Base-by-base conservation (phyloP, 2,113 vertebrate species). In the Nycticebus coucang region DNA sequence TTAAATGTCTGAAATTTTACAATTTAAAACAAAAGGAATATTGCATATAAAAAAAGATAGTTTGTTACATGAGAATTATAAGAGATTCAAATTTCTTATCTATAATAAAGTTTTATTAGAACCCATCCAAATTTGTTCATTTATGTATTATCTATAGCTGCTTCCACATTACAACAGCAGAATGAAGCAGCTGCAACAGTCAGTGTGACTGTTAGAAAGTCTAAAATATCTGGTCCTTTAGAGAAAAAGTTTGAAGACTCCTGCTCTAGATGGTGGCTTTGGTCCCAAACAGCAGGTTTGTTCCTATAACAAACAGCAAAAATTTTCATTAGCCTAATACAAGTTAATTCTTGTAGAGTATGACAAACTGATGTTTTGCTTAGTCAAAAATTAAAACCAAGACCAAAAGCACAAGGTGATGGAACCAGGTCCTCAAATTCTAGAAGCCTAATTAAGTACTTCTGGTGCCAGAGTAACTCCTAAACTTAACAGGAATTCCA, bases 311-410 rank as follows among this genome's bases (percentile, higher is more conserved):
- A 82, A 19, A 91, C 0, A 95, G 4, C 19, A 93, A 89, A n/a
- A 85, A 64, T 74, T 79, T 96, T 78, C 57, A 93, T 57, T 72
- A 88, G 30, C 37, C 35, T 82, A 94, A 80, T 37, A 88, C 9
- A 85, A 83, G 41, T 72, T 72, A 86, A 66, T 79, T 95, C 91
- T 59, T 93, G 50, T 94, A 62, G 22, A 86, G 21, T 64, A 13
- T 85, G 84, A 87, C 11, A 89, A 64, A 83, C 5, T 87, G 17
- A 33, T 53, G 30, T 35, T 69, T 6, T 87, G n/a, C 24, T 93
- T 69, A 77, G 24, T 62, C 26, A 93, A 86, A 93, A 91, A 91
- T 78, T 82, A 89, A 95, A 96, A 64, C 28, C 68, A 95, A 74
- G 53, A 92, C 17, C 33, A 83, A 87, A 84, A 69, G 80, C 60